Evolutionary conservation across 1,140 invertebrate species (phyloP).

Genomic region (Anthonomus grandis): DNA sequence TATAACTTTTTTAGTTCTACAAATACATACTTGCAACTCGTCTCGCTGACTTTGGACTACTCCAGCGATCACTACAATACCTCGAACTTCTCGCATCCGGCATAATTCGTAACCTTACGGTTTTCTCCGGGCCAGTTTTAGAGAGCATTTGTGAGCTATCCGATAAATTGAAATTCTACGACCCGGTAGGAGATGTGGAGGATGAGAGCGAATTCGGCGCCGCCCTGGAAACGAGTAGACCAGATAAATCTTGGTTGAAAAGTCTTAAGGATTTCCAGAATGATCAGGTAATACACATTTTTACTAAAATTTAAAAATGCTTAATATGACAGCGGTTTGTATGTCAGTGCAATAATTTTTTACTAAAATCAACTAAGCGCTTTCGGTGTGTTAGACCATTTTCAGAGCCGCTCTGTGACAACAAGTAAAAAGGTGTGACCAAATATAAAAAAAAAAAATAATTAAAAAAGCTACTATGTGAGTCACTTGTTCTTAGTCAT

Average conservation of each 20-base stretch:
- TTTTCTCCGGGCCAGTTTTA: constrained; percentile 59
- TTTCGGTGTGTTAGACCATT: no score
- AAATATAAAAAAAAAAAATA: no score
- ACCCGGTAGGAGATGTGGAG: constrained; percentile 59
- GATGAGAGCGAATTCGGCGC: constrained; percentile 40
- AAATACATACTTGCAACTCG: constrained; percentile 71
- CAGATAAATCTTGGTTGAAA: constrained; percentile 56
- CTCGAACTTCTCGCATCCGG: constrained; percentile 73
- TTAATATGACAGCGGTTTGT: no score
- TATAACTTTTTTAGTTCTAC: constrained; percentile 56
- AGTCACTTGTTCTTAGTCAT: no score
- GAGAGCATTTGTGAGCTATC: constrained; percentile 64
- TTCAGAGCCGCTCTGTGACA: no score
- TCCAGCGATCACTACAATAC: constrained; percentile 77
- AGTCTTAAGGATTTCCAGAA: constrained; percentile 49
- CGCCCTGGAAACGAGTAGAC: constrained; percentile 36
- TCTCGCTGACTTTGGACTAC: constrained; percentile 73
- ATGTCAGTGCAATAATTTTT: no score
- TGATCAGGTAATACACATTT: constrained; percentile 29
- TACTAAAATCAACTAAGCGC: no score
- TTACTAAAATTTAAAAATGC: no score
- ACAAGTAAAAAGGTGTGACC: no score
- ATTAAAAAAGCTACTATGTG: no score
- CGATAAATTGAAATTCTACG: constrained; percentile 74
- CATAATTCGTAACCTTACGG: constrained; percentile 58